These are phyloP conservation scores for Antheraea assamensis DNA, from an alignment of 2,888 invertebrate species.

Conservation along the genomic window DNA sequence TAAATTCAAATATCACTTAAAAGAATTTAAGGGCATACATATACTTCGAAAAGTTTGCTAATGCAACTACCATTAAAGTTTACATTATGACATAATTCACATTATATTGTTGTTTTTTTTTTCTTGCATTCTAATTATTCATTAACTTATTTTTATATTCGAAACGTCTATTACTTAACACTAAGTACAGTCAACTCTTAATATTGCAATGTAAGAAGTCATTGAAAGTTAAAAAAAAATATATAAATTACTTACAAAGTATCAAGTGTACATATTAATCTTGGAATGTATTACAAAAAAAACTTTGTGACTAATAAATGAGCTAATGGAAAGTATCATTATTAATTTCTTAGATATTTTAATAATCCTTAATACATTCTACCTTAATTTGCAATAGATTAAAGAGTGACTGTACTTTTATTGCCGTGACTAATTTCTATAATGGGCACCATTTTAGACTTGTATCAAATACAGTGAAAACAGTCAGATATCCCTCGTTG, in stretches of 20 bases:
- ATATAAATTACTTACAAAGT: neutral
- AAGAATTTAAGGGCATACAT: neutral
- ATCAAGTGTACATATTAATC: neutral
- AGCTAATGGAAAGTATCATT: neutral
- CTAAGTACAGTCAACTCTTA: slow-evolving; percentile 19
- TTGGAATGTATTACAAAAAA: slow-evolving; percentile 12
- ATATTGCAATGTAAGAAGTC: neutral
- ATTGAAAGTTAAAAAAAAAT: neutral
- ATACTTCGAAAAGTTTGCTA: neutral
- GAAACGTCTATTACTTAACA: slow-evolving; percentile 17
- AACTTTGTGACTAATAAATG: neutral
- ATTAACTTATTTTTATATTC: slow-evolving; percentile 23
- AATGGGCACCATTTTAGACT: slow-evolving; percentile 51
- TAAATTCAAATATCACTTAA: neutral
- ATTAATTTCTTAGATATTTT: neutral
- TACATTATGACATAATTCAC: slow-evolving; percentile 27
- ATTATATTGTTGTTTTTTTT: slow-evolving; percentile 6
- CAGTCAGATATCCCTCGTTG: slow-evolving; percentile 15
- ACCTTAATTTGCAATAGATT: slow-evolving; percentile 7
- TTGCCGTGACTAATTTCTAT: slow-evolving; percentile 52
- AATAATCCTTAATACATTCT: neutral
- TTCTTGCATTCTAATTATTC: slow-evolving; percentile 28
- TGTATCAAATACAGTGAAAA: slow-evolving; percentile 12
- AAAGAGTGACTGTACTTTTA: slow-evolving; percentile 40
- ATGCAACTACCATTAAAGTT: slow-evolving; percentile 16